Base-by-base conservation (phyloP, 2,113 vertebrate species). In the Malurus elegans region DNA sequence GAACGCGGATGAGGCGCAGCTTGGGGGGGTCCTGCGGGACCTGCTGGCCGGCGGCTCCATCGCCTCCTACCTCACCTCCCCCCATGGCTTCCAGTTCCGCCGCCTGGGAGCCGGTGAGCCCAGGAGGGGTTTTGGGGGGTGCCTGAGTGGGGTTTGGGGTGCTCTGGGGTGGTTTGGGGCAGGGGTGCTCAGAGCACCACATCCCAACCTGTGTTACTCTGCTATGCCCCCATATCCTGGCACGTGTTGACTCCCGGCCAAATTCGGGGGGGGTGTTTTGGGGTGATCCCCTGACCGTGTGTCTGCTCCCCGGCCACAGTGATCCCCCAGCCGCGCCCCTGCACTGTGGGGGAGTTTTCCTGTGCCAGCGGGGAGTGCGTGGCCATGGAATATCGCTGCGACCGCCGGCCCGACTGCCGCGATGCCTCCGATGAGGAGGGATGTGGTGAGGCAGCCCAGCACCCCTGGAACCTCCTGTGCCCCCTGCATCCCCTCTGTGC, bases 51-150 rank as follows among this genome's bases (percentile, higher is more conserved):
- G 71, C 0, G 84, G 90, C 57, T 92, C 90, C 84, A 92, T 88
- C 2, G 84, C 84, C 64, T 87, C 90, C 78, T 92, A 92, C 64
- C 38, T 65, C 57, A 71, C 90, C 29, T 88, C 90, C 44, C 90
- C 78, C 25, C 70, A 40, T 6, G 90, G 90, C 64, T 92, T 92
- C 84, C 90, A 87, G 45, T 87, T 92, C 78, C 78, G 90, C 12
- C 90, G 90, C 76, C 62, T 92, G 83, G 90, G 90, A 48, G 57
- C 90, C 1, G 90, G 90, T 87, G 62, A 87, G 90, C 11, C 32
- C 0, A 14, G 58, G 66, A 36, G 38, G 24, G 19, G 29, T 13
- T 50, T 14, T n/a, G 40, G 2, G n/a, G 40, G 42, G 29, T 28
- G 21, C 7, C 29, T 18, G 25, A 8, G 42, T 17, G 31, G 28